Conservation (phyloP, 1,140 invertebrate species). For the Pseudomyrmex gracilis region DNA sequence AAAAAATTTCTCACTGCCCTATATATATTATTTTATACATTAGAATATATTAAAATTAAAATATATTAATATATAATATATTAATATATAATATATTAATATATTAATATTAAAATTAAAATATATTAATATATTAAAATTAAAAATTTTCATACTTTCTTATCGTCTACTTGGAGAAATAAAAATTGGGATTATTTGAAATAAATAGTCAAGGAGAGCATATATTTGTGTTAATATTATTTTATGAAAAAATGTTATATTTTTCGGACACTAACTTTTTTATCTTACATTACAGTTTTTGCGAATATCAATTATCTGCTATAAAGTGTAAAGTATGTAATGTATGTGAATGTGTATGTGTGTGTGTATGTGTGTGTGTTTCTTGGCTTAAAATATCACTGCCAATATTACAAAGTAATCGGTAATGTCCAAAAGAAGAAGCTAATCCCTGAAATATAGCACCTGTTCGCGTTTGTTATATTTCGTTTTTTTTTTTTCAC, state of each 20-base stretch:
- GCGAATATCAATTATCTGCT: constrained; percentile 66
- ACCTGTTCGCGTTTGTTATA: constrained; percentile 61
- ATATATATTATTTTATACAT: not conserved
- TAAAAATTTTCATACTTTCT: not conserved
- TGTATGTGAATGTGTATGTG: too few species aligned
- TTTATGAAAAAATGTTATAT: constrained; percentile 73
- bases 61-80: too few species aligned
- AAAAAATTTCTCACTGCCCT: not conserved
- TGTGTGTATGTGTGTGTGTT: not conserved
- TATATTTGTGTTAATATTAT: constrained; percentile 63
- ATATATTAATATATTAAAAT: too few species aligned
- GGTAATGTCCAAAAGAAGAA: constrained; percentile 65
- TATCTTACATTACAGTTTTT: constrained; percentile 69
- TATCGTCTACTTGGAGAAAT: not conserved
- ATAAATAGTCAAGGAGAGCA: constrained; percentile 54
- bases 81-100: too few species aligned
- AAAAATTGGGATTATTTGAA: constrained; percentile 52
- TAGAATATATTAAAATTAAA: too few species aligned
- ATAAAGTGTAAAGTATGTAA: constrained; percentile 63
- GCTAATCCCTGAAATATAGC: constrained; percentile 72
- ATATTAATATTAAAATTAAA: too few species aligned
- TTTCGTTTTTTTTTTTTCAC: constrained; percentile 18
- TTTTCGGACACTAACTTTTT: constrained; percentile 68
- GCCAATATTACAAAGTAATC: constrained; percentile 71
- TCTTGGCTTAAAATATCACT: constrained; percentile 71